Conservation (phyloP, 2,888 invertebrate species). For the Drosophila birchii region DNA sequence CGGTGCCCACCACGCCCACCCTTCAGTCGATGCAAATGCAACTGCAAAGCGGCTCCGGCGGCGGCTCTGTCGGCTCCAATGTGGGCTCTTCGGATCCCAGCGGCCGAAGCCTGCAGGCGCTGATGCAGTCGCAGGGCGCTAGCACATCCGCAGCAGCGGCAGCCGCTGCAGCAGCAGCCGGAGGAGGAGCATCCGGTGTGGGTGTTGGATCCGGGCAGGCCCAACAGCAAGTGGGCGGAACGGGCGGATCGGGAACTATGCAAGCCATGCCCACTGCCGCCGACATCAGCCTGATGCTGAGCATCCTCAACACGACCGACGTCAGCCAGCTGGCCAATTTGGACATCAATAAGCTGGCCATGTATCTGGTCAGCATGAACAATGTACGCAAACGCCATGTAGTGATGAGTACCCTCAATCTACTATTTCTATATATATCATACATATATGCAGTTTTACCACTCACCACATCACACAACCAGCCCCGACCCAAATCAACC, state of each 20-base stretch:
- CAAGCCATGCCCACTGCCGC: constrained; percentile 85
- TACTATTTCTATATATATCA: constrained; percentile 19
- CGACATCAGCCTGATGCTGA: constrained; percentile 85
- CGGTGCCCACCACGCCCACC: constrained; percentile 84
- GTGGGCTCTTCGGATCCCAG: constrained; percentile 60
- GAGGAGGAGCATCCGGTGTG: constrained; percentile 56
- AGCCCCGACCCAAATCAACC: constrained; percentile 21
- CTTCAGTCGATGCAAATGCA: constrained; percentile 84
- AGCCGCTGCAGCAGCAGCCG: constrained; percentile 73
- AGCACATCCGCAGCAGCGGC: constrained; percentile 83
- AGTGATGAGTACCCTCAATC: constrained; percentile 54
- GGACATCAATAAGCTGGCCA: constrained; percentile 90
- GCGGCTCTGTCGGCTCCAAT: constrained; percentile 27
- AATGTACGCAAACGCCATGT: constrained; percentile 76
- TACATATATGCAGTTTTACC: constrained; percentile 2
- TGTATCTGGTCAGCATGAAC: constrained; percentile 89
- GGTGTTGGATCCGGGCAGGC: constrained; percentile 34
- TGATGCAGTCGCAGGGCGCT: constrained; percentile 82
- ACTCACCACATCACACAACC: constrained; percentile 3
- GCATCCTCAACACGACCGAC: constrained; percentile 84
- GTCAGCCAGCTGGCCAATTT: constrained; percentile 89
- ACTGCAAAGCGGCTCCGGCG: constrained; percentile 77
- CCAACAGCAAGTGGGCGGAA: constrained; percentile 70
- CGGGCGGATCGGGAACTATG: constrained; percentile 57
- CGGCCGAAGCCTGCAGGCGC: constrained; percentile 82